Base-by-base conservation (phyloP, 2,113 vertebrate genomes). In the Ovis canadensis region DNA sequence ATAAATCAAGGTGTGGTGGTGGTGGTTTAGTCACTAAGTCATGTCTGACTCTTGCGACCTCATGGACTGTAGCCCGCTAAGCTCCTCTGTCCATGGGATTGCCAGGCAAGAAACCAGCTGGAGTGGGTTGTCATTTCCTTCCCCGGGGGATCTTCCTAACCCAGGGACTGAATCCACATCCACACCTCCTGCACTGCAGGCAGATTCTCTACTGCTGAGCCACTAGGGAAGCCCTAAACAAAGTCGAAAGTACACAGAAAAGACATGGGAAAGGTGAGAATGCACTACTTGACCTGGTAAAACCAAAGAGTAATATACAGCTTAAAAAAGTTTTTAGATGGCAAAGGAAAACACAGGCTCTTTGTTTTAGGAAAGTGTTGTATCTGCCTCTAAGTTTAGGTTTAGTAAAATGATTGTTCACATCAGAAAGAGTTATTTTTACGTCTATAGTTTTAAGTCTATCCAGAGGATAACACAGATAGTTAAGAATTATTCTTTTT, bases 351-450 rank as follows among this genome's bases (percentile, higher is more conserved):
- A 4, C 36, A 80, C 84, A 88, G 27, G n/a, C 1, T 92, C 33
- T 77, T 84, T 83, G 45, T 89, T 96, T 93, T 64, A 14, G 67
- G 81, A 95, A 97, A 97, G 40, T 54, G 6, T 92, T 81, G 27
- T 27, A 93, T 50, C 10, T n/a, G 52, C 40, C 40, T 97, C 64
- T 93, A 95, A 97, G 91, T 40, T 16, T 21, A 89, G 5, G 33
- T 84, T 92, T 92, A 88, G 31, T 84, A 92, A 92, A 90, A 87
- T 89, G 17, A 43, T 80, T 85, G 90, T n/a, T 82, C 91, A 93
- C 13, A 48, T 89, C 13, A 77, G 85, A 91, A 96, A 95, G 5
- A 57, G 27, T 17, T 52, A 52, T 81, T 81, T 81, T 83, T n/a
- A 60, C 91, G 59, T 67, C 33, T 80, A 31, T 54, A 54, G 11